Conservation (phyloP, 1,140 invertebrate genomes). For the Drosophila albomicans region DNA sequence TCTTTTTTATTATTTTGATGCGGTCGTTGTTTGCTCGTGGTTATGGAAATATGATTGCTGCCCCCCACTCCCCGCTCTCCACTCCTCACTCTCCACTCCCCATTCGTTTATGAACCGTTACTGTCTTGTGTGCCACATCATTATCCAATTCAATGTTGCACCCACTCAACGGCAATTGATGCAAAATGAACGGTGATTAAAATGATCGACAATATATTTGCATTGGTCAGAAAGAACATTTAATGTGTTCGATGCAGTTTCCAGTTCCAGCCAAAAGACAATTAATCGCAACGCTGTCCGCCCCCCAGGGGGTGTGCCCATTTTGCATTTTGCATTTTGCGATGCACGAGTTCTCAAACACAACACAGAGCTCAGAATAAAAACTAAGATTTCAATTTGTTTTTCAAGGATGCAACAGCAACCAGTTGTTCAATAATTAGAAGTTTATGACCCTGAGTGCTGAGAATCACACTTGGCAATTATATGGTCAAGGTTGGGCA, state of each 20-base stretch:
- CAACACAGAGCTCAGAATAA: not conserved
- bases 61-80: not conserved
- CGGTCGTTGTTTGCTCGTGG: conserved; percentile 41
- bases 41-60: conserved; percentile 65
- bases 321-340: conserved; percentile 20
- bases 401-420: conserved; percentile 61
- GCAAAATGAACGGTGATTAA: conserved; percentile 70
- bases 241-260: conserved; percentile 50
- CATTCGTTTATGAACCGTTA: conserved; percentile 31
- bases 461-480: conserved; percentile 61
- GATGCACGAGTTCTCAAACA: conserved; percentile 56
- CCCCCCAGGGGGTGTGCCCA: conserved; percentile 69
- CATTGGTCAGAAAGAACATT: conserved; percentile 63
- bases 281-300: conserved; percentile 12
- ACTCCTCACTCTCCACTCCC: not conserved
- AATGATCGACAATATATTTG: conserved; percentile 69
- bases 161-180: conserved; percentile 61
- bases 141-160: conserved; percentile 54
- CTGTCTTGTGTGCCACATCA: conserved; percentile 23
- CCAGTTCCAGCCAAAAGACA: conserved; percentile 14
- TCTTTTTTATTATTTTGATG: conserved; percentile 32
- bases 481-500: conserved; percentile 73
- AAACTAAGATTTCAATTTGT: conserved; percentile 50
- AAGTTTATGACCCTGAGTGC: conserved; percentile 62
- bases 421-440: conserved; percentile 45